Base-by-base conservation (phyloP, 2,113 vertebrate species). In the Nerophis lumbriciformis region DNA sequence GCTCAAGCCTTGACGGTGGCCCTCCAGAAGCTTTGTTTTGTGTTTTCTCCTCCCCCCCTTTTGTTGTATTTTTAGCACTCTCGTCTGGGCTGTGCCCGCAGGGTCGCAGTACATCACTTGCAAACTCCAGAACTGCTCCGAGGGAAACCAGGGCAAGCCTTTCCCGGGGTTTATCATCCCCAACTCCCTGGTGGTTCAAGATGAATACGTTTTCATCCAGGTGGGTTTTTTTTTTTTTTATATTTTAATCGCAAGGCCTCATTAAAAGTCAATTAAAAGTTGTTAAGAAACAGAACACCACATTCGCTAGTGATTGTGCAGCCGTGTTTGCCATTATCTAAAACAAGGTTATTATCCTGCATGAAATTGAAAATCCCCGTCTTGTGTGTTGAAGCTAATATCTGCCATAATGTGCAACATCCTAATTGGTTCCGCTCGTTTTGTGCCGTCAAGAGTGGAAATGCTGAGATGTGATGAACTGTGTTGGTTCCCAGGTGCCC, bases 201-300 rank as follows among this genome's bases (percentile, higher is more conserved):
- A 96, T 79, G 93, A 95, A 81, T 97, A 97, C 48, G 94, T 95
- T 78, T 97, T 97, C 85, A 94, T 95, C 79, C 95, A 97, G 94
- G 95, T 97, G 85, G 79, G 90, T 81, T 82, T 21, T 52, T 21
- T 1, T 48, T 48, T n/a, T 48, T n/a, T n/a, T 50, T 54, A 38
- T 54, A 85, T 19, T 19, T 19, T 89, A 73, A 82, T 73, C 64
- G 54, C 77, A 48, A 74, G 72, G 75, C 78, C 81, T 84, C 81
- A 85, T 86, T 85, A 85, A 87, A 83, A 82, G 65, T 74, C 74
- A 73, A 83, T 88, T 84, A 85, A 85, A 83, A 76, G 71, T 80
- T 72, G 61, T 79, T 38, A 55, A 28, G 3, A 1, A 28, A 28
- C 28, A 82, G 78, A 83, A 72, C 56, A 52, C 70, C 61, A 57